Percentiles rank a stretch among this genome's conserved stretches.
Conservation (phyloP, 2,797 vertebrate species). For the Gadopsis marmoratus region DNA sequence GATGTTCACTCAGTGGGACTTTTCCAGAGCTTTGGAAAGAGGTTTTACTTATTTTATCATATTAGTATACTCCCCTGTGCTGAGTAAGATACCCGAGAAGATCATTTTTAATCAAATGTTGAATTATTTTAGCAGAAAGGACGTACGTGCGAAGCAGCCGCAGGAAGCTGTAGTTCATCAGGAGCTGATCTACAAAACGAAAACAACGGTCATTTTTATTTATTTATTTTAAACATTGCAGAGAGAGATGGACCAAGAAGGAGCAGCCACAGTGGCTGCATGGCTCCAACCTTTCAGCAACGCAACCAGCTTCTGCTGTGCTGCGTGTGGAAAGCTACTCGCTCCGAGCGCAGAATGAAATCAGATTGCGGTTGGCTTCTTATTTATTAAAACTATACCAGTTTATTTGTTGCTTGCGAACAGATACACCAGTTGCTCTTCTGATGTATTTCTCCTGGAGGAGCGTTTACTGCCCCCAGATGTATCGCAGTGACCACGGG, state of each 20-base stretch:
- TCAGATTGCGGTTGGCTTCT: not conserved
- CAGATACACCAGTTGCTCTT: not conserved
- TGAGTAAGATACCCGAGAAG: no score
- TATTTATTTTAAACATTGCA: not conserved
- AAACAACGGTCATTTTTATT: not conserved
- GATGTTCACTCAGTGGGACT: no score
- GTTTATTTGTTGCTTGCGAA: not conserved
- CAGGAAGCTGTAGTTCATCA: not conserved
- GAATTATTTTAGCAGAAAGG: no score
- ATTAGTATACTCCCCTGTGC: no score
- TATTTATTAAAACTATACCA: not conserved
- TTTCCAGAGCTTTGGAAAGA: no score
- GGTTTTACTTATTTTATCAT: no score
- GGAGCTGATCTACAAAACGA: not conserved
- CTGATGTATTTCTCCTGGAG: not conserved
- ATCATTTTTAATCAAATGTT: no score
- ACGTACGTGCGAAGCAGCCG: not conserved
- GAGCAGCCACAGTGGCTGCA: not conserved
- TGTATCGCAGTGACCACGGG: constrained; percentile 1
- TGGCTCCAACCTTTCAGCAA: not conserved
- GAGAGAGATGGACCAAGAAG: not conserved
- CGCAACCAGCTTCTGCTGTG: not conserved
- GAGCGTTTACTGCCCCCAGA: not conserved
- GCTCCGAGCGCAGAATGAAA: not conserved
- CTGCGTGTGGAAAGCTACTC: not conserved